A percentile compares a stretch with the other conserved stretches of the same genome.
phyloP scores from a whole-genome alignment of 2,113 vertebrate genomes.

The Proterorhinus semilunaris region DNA sequence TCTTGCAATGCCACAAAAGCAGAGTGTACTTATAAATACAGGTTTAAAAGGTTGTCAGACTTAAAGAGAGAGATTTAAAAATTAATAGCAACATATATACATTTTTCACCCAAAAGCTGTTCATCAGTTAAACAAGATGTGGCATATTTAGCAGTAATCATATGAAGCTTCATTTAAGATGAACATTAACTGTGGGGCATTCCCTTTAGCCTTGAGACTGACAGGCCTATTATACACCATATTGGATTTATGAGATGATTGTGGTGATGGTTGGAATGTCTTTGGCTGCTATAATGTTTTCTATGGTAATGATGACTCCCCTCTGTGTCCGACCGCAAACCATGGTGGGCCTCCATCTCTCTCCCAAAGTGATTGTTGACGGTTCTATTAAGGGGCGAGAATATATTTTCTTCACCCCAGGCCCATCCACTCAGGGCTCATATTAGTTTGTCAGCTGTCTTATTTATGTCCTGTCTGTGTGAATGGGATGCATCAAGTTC shows the following conservation, averaged over 20 bases:
- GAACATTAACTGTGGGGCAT: slow-evolving; percentile 60
- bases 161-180: slow-evolving; percentile 64
- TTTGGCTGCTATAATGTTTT: slow-evolving; percentile 63
- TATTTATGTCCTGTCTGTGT: slow-evolving; percentile 62
- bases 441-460: slow-evolving; percentile 44
- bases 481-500: slow-evolving; percentile 44
- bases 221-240: slow-evolving; percentile 70
- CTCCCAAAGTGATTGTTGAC: slow-evolving; percentile 68
- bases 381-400: slow-evolving; percentile 63
- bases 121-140: slow-evolving; percentile 66
- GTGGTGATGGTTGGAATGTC: slow-evolving; percentile 71
- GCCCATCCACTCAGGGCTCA: slow-evolving; percentile 48
- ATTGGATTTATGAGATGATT: slow-evolving; percentile 72
- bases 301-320: slow-evolving; percentile 72
- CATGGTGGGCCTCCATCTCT: slow-evolving; percentile 45
- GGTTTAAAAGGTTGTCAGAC: background rate
- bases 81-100: background rate
- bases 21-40: no score
- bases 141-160: slow-evolving; percentile 72
- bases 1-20: no score
- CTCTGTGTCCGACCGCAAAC: slow-evolving; percentile 58
- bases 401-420: slow-evolving; percentile 47
- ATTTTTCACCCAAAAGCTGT: no score
- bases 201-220: slow-evolving; percentile 66
- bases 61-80: background rate